Evolutionary conservation across 2,797 vertebrate species (phyloP).

Genomic region (Eremophila alpestris): DNA sequence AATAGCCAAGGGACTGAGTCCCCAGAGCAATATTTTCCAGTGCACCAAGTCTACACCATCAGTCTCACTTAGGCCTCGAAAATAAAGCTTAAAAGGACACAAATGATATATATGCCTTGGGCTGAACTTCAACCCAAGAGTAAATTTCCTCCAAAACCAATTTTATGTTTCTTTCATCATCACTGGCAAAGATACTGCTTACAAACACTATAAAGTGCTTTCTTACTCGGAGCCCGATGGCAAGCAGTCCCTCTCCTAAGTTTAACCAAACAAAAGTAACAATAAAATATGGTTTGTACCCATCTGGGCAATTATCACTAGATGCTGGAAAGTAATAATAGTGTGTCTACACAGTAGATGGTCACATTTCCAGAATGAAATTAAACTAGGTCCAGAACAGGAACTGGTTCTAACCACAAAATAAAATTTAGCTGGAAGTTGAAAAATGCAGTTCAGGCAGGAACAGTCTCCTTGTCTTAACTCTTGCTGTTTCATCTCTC

Average conservation of each 20-base stretch:
- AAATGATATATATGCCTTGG: neutral
- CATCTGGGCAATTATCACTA: conserved; percentile 31
- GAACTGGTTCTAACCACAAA: conserved; percentile 17
- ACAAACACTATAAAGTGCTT: neutral
- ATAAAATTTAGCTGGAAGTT: conserved; percentile 12
- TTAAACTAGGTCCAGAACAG: conserved; percentile 6
- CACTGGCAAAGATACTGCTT: neutral
- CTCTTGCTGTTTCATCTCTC: neutral
- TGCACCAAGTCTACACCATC: neutral
- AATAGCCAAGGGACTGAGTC: conserved; percentile 9
- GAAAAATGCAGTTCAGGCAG: neutral
- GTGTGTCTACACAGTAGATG: neutral
- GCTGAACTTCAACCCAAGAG: neutral
- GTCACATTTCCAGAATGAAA: conserved; percentile 25
- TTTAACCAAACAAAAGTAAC: conserved; percentile 25
- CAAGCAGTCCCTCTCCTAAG: neutral
- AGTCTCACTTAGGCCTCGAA: neutral
- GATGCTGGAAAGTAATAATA: conserved; percentile 6
- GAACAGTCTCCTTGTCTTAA: neutral
- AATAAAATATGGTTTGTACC: conserved; percentile 35
- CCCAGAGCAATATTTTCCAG: conserved; percentile 16
- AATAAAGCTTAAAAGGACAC: neutral
- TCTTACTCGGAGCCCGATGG: neutral
- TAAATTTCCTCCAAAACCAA: neutral
- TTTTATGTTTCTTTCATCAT: conserved; percentile 34